Evolutionary conservation across 2,888 invertebrate species (phyloP), one percentile per base, ranked within the genome.

Genomic region (Calameuta pallipes): DNA sequence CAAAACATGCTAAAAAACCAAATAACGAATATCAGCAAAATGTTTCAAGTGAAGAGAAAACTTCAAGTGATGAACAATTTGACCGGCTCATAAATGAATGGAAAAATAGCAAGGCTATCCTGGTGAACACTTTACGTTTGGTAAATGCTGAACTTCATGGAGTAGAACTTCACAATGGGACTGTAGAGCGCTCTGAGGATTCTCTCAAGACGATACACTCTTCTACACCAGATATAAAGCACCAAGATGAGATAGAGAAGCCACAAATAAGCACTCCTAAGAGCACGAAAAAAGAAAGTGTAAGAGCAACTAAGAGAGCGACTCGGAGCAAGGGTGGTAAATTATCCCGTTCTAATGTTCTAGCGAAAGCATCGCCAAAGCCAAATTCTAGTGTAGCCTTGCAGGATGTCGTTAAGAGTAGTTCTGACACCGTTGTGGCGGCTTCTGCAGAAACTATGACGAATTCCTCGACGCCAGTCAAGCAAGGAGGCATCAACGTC

Each of bases 231-330:
- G 71, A 70, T 30, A 41, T 41, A 15, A 89, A 90, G 77, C 73
- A 79, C 13, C 37, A 74, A 70, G 71, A 75, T 3, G 13, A 73
- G 34, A 69, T 31, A 15, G 70, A 76, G 70, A 92, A 92, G 56
- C 92, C 92, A 87, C 92, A 93, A 78, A 91, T 92, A 34, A 88
- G 88, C 0, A 94, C 94, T 0, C 94, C 94, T 1, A 94, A 93
- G 86, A 93, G 93, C 80, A 93, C 93, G 0, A 89, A 93, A 41
- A 94, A 93, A 82, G 92, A 93, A 81, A 91, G 92, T 3, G 86
- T 92, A 1, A 13, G 73, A 4, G 37, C 4, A 71, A 91, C 92
- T 0, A 92, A 93, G 73, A 92, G 93, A 74, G 88, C 93, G 35
- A 23, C 56, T 56, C 88, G 93, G 31, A 82, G 83, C 34, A 85